Conservation (phyloP, 2,797 vertebrate species). For the Hafferia zeledoni region DNA sequence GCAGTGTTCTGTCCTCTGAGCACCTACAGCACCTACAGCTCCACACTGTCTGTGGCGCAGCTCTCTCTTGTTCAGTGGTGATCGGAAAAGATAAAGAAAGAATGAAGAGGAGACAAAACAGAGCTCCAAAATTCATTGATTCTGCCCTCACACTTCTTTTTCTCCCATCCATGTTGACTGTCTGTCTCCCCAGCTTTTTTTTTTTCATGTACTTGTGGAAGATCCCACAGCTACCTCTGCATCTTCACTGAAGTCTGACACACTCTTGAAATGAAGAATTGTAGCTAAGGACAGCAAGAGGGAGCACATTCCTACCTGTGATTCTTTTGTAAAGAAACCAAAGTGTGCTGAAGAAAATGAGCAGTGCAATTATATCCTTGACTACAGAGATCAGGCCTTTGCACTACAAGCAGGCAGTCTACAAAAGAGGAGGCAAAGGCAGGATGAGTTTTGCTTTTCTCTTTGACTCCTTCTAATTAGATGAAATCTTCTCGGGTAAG, state of each 20-base stretch:
- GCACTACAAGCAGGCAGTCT: background rate
- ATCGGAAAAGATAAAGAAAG: background rate
- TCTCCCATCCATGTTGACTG: background rate
- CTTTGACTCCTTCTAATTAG: background rate
- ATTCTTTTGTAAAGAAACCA: background rate
- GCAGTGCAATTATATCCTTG: background rate
- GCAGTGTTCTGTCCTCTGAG: rapidly evolving
- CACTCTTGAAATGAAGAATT: background rate
- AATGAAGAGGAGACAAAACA: background rate
- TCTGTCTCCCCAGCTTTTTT: background rate
- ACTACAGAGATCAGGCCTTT: background rate
- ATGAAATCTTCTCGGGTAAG: background rate
- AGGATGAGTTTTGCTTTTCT: background rate
- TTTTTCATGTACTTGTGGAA: background rate
- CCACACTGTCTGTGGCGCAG: background rate
- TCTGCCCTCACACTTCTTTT: background rate
- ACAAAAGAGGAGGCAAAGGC: background rate
- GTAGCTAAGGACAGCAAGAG: background rate
- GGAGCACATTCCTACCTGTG: background rate
- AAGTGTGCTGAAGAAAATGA: background rate
- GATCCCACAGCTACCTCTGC: background rate
- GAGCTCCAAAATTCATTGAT: background rate
- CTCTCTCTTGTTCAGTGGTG: background rate
- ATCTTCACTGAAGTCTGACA: background rate
- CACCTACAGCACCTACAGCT: background rate